Percentiles rank a stretch among this genome's conserved stretches.
These are phyloP conservation scores for Helostoma temminkii DNA, from an alignment of 2,797 vertebrate genomes.

Conservation along the genomic window DNA sequence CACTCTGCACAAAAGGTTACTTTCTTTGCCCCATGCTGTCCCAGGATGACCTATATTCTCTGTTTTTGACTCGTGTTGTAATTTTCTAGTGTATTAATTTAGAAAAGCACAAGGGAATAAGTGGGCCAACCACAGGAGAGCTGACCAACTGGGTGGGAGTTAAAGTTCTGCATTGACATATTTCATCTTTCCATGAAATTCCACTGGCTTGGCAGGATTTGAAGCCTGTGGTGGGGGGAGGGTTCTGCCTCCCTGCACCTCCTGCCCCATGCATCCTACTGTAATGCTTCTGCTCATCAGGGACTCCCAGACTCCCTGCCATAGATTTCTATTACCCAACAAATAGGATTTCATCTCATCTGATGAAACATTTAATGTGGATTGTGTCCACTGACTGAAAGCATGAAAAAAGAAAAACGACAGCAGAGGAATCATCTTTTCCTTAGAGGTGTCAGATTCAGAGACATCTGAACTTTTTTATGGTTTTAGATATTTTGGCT, in stretches of 20 bases:
- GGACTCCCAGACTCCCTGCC: background rate
- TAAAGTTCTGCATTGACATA: constrained; percentile 33
- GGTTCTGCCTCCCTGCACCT: constrained; percentile 14
- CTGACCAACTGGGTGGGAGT: constrained; percentile 16
- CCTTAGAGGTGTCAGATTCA: background rate
- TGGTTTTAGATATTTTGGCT: too few relatives aligned
- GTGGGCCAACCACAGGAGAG: constrained; percentile 6
- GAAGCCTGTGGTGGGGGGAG: constrained; percentile 16
- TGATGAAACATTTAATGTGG: constrained; percentile 6
- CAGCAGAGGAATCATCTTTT: too few relatives aligned
- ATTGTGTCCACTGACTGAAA: background rate
- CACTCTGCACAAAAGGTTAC: too few relatives aligned
- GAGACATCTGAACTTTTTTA: background rate
- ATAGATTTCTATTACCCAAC: background rate
- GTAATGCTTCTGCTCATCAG: background rate
- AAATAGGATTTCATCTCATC: background rate
- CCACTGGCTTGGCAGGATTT: constrained; percentile 37
- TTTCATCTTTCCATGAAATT: constrained; percentile 59
- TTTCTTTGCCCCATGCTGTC: background rate
- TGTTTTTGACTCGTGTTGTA: background rate
- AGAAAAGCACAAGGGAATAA: background rate
- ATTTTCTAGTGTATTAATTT: background rate
- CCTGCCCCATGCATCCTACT: constrained; percentile 1
- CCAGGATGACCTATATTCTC: background rate
- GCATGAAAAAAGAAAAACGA: background rate